These are phyloP conservation scores for Drosophila kambysellisi DNA, from an alignment of 2,888 invertebrate species.

Conservation along the genomic window DNA sequence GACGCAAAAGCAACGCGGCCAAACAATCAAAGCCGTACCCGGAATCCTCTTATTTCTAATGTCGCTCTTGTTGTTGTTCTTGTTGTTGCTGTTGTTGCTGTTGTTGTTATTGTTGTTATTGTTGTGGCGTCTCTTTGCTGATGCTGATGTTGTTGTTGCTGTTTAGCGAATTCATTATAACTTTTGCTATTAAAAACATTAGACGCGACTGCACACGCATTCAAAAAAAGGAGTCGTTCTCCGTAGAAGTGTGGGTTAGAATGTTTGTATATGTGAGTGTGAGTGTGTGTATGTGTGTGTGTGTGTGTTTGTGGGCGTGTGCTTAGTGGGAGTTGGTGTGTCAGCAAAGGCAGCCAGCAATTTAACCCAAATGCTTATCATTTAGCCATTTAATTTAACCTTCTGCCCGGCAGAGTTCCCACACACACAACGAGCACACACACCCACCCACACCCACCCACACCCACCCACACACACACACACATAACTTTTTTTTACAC, in stretches of 20 bases:
- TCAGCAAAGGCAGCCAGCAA: constrained; percentile 46
- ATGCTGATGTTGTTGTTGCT: constrained; percentile 40
- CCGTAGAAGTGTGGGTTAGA: constrained; percentile 5
- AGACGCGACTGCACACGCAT: constrained; percentile 66
- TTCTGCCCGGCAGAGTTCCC: constrained; percentile 52
- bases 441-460: constrained; percentile 36
- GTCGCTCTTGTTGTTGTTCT: constrained; percentile 8
- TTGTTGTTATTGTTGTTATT: constrained; percentile 9
- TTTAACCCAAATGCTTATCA: constrained; percentile 81
- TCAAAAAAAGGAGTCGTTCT: constrained; percentile 38
- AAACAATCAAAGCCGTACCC: constrained; percentile 58
- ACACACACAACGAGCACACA: constrained; percentile 33
- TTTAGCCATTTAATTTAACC: constrained; percentile 81
- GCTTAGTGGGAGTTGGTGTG: constrained; percentile 10
- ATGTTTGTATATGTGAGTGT: neutral
- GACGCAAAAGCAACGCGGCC: constrained; percentile 35
- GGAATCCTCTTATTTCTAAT: constrained; percentile 44
- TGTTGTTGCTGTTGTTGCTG: constrained; percentile 12
- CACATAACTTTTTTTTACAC: constrained; percentile 3
- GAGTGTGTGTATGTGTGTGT: constrained; percentile 6
- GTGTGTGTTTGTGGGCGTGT: constrained; percentile 3
- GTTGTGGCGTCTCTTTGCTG: neutral
- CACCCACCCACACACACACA: constrained; percentile 12
- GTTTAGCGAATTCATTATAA: constrained; percentile 78
- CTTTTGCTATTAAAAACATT: constrained; percentile 80